Base-by-base conservation (phyloP, 1,140 invertebrate species). In the Bombus cullumanus region DNA sequence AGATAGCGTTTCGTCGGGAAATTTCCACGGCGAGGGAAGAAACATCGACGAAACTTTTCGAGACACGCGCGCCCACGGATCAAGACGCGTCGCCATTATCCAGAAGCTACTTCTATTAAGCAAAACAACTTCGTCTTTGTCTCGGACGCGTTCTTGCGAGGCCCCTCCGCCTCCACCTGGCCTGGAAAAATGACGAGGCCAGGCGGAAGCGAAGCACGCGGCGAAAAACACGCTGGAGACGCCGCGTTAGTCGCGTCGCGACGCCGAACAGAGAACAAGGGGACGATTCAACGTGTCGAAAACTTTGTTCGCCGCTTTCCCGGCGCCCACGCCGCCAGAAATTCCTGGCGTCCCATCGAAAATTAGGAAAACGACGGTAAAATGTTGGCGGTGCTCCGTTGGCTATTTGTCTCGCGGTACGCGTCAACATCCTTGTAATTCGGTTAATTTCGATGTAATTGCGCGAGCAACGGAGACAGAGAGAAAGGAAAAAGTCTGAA, bases 371-470 rank as follows among this genome's bases (percentile, higher is more conserved):
- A 41, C 74, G 74, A 47, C n/a, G 15, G 43, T 79, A 28, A 75
- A 86, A 82, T 79, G 73, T 34, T 69, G 73, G 71, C 31, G 39
- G 10, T 62, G 59, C 25, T 25, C 37, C 9, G 59, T 28, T n/a
- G 5, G 8, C 28, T 75, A 39, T 62, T 57, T 57, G 41, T 13
- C 59, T 59, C 31, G 57, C 25, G 1, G 10, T 37, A 12, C 3
- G 25, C 78, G 72, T 71, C 73, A 69, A 72, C 88, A 69, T 9
- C 59, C 78, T 9, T 22, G 64, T 88, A 89, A 89, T 83, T 47
- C 73, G 81, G 64, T 84, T 89, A 89, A 89, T 89, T 72, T 62
- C 28, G 81, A 81, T 86, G 85, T 74, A 86, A 89, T 89, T 89
- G 77, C 79, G 22, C 25, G 57, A 37, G 25, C 15, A n/a, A 41